Base-by-base conservation (phyloP, 2,113 vertebrate species). In the Ancistrus triradiatus region DNA sequence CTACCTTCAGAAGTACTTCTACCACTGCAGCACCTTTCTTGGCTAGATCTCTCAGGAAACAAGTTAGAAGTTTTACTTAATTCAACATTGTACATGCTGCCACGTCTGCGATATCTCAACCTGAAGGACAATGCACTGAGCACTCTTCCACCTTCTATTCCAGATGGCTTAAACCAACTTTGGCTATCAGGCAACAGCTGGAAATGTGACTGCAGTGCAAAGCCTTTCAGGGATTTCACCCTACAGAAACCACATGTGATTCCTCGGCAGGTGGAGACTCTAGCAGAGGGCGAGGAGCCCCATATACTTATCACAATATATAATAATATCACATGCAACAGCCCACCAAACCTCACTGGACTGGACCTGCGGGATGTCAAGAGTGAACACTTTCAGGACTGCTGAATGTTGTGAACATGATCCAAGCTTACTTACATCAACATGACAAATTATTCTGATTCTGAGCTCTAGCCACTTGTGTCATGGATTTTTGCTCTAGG, bases 251-350 rank as follows among this genome's bases (percentile, higher is more conserved):
- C 91, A 0, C 27, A 53, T 0, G 81, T 90, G 6, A 86, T 95
- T 7, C 94, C 92, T 0, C 90, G 92, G 31, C 89, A 87, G 0
- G 82, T 92, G 17, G 89, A 89, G 77, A 92, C 89, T 0, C 69
- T 90, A 21, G 82, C 81, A 0, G 95, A 96, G 55, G 89, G 89
- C 0, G 93, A 97, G 0, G 91, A 95, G 40, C 61, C 79, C 38
- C 92, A 91, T 2, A 38, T 75, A 0, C 87, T 92, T 0, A 27
- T 86, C 24, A 90, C 90, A 24, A 83, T 90, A 40, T 90, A 92
- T 80, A 98, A 98, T 82, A 98, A 97, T 63, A 91, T 98, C 75
- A 97, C 93, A 44, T 98, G 96, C 47, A 81, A 70, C 28, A 82
- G 86, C 24, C 95, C 95, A 0, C 75, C 80, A 0, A 68, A 63